Conservation (phyloP, 2,888 invertebrate genomes). For the Byasa hedistus region DNA sequence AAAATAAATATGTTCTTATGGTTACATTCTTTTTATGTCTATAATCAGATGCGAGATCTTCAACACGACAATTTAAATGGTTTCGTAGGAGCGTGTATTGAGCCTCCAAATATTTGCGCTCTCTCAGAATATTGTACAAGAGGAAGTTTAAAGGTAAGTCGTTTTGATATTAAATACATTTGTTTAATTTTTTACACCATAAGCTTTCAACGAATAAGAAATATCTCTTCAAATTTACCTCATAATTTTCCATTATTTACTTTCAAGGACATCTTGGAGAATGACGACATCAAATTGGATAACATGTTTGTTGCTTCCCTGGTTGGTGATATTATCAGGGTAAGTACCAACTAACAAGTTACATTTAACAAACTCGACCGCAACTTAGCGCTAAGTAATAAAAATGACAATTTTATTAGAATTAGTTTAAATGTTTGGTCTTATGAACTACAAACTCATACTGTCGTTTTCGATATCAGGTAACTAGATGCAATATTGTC, state of each 20-base stretch:
- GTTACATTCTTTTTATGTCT: neutral
- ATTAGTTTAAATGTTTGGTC: neutral
- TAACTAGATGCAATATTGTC: no score
- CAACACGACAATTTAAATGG: constrained; percentile 95
- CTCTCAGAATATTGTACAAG: constrained; percentile 93
- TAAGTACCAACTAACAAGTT: constrained; percentile 67
- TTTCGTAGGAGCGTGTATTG: constrained; percentile 95
- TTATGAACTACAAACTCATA: neutral
- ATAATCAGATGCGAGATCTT: constrained; percentile 89
- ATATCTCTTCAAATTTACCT: neutral
- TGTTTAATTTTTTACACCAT: neutral
- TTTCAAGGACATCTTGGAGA: constrained; percentile 92
- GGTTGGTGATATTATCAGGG: constrained; percentile 95
- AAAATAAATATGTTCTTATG: neutral
- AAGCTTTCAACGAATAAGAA: neutral
- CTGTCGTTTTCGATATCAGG: no score
- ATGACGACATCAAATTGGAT: constrained; percentile 96
- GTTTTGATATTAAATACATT: constrained; percentile 20
- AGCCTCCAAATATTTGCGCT: constrained; percentile 93
- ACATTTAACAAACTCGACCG: constrained; percentile 13
- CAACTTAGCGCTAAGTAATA: constrained; percentile 11
- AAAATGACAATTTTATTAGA: constrained; percentile 13
- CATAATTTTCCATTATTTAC: neutral
- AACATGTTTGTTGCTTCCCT: constrained; percentile 97
- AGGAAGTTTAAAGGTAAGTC: constrained; percentile 91